These are phyloP conservation scores for Ormyrus nitidulus DNA, from an alignment of 2,888 invertebrate genomes.

Conservation along the genomic window DNA sequence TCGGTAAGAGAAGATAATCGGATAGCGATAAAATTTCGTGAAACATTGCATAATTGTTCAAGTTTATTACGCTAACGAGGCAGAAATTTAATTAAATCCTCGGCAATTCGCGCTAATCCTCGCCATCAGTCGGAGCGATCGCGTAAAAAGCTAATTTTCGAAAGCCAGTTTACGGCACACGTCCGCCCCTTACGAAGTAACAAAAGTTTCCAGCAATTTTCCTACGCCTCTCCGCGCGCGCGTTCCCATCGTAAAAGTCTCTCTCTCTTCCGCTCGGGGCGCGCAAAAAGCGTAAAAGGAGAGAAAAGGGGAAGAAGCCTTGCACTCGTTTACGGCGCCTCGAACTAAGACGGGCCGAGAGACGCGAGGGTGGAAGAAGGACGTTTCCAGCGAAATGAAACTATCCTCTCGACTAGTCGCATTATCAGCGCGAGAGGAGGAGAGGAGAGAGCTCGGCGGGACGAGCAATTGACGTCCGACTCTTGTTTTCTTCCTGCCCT, in stretches of 20 bases:
- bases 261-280: background rate
- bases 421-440: slow-evolving; percentile 1
- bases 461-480: slow-evolving; percentile 19
- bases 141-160: too few relatives aligned
- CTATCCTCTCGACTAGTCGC: slow-evolving; percentile 12
- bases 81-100: too few relatives aligned
- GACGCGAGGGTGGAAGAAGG: background rate
- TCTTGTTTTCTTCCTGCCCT: background rate
- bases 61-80: too few relatives aligned
- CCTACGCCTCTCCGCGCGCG: background rate
- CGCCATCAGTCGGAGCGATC: too few relatives aligned
- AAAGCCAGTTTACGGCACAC: too few relatives aligned
- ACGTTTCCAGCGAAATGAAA: slow-evolving; percentile 8
- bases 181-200: too few relatives aligned
- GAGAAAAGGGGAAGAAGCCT: background rate
- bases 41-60: too few relatives aligned
- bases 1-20: too few relatives aligned
- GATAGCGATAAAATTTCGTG: too few relatives aligned
- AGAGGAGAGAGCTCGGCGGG: background rate
- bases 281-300: background rate
- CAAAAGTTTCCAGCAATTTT: background rate
- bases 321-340: too few relatives aligned
- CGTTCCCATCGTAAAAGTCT: slow-evolving; percentile 7
- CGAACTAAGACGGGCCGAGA: background rate
- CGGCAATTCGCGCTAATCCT: too few relatives aligned